Base-by-base conservation (phyloP, 1,140 invertebrate genomes). In the Homarus americanus region DNA sequence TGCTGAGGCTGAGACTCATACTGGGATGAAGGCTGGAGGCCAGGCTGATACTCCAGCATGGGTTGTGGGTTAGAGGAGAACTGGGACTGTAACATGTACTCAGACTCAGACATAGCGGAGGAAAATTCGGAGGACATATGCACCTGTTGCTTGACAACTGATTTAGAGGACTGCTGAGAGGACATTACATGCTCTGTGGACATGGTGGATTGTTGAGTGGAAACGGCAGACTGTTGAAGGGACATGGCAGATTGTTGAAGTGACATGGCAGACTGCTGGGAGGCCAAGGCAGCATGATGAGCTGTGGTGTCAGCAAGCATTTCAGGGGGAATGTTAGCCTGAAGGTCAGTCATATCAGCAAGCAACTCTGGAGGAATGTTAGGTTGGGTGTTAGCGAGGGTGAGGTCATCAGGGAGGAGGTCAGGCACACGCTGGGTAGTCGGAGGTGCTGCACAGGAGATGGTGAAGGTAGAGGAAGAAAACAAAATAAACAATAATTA, bases 61-160 rank as follows among this genome's bases (percentile, higher is more conserved):
- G 38, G 34, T 9, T 49, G 76, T 20, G 58, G 24, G 40, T 20
- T n/a, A 2, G 36, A 28, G 32, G 49, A 12, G 12, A 32, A 53
- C 15, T 40, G 44, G 58, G 75, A 69, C 53, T 87, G 53, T 1
- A 28, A 9, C 41, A 53, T 20, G 72, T 34, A 73, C 38, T 69
- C 44, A 53, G 84, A 76, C 73, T 44, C 40, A 36, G 85, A 87
- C 76, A 87, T 24, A 17, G 75, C 66, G 9, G 69, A 49, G 24
- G 85, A 78, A 40, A 66, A 79, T 28, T 69, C 76, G n/a, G 85
- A 87, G 49, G 85, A 32, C 75, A 87, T 69, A n/a, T 69, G 75
- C 32, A 87, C 76, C 53, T 79, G 49, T 58, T 87, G 85, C 12
- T 36, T 40, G 34, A 28, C 44, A 28, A 87, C 32, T 24, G 85